phyloP scores from a whole-genome alignment of 2,113 vertebrate genomes.

The Pedetes capensis region DNA sequence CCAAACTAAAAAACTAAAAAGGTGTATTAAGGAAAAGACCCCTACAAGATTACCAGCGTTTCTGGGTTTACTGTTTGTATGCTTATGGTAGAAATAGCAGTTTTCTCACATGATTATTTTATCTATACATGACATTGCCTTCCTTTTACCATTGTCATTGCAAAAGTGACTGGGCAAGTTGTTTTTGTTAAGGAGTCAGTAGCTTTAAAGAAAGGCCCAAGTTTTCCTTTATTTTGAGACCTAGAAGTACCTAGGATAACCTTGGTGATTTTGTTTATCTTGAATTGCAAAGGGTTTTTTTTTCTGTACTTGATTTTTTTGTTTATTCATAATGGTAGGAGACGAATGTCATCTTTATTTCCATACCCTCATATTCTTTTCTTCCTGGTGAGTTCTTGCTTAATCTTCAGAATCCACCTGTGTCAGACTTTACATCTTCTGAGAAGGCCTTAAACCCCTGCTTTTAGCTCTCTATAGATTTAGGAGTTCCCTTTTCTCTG shows the following conservation, averaged over 20 bases:
- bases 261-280: not conserved
- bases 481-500: not conserved
- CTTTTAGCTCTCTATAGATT: not conserved
- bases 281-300: not conserved
- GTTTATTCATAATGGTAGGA: not conserved
- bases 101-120: not conserved
- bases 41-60: not conserved
- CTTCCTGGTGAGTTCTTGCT: not conserved
- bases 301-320: not conserved
- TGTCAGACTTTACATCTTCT: not conserved
- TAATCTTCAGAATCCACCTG: not conserved
- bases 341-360: not conserved
- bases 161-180: not conserved
- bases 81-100: not conserved
- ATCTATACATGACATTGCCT: not conserved
- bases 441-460: not conserved
- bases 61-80: not conserved
- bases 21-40: not conserved
- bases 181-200: not conserved
- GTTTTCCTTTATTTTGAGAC: slow-evolving; percentile 28
- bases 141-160: not conserved
- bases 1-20: not conserved
- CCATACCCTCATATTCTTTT: not conserved
- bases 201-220: not conserved
- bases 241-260: not conserved